Evolutionary conservation across 2,888 invertebrate species (phyloP), one percentile per base, ranked within the genome.

Genomic region (Arrhopalites spinosus): DNA sequence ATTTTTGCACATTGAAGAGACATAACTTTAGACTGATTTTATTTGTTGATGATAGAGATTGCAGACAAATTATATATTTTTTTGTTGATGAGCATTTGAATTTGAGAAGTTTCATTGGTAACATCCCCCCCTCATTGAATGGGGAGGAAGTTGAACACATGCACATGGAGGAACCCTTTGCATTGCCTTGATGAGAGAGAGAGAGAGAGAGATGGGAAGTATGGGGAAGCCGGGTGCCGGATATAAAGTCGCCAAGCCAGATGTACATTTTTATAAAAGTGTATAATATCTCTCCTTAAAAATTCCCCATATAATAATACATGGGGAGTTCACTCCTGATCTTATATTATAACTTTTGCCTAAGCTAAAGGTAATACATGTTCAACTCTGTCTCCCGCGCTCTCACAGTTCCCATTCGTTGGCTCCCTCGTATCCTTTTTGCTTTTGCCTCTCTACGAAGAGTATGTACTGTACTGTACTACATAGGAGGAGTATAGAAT

Each of bases 91-190:
- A 36, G 11, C 36, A 7, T 7, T 36, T 36, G 36, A 36, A 36
- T 36, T 36, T 36, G 36, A 36, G 36, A 36, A 36, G 36, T 36
- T 36, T 36, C 36, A 36, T 36, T 36, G 5, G 59, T 20, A 27
- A 25, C 50, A 50, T 50, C 50, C 50, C 50, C 17, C 15, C 15
- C n/a, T 5, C 7, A 27, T 61, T n/a, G 61, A 29, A 20, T n/a
- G 67, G 72, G 29, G 71, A 72, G 72, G 72, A 72, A 72, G 72
- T 72, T 72, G 61, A 72, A 47, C 72, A 72, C 72, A 72, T 72
- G 72, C 63, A 72, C 47, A 63, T 63, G 61, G 45, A 63, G 64
- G n/a, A 23, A 36, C 45, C 61, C 63, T 63, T 43, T 63, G 45
- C 25, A 45, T 64, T 30, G 17, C 50, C 72, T 47, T 23, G 27